Evolutionary conservation across 2,797 vertebrate genomes (phyloP).

Genomic region (Phyllotis vaccarum): DNA sequence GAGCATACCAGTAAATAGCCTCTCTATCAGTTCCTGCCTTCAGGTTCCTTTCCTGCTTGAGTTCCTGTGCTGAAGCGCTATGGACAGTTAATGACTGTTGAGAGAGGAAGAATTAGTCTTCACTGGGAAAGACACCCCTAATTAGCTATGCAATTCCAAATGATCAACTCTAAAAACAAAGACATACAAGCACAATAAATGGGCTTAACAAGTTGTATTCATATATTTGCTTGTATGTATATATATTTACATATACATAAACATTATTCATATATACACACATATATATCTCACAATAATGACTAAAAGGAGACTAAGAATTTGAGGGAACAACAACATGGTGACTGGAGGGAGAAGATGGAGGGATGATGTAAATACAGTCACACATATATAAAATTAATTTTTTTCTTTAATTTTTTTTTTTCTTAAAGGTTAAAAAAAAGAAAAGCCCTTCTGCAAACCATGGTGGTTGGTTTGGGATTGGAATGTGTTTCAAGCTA

Average conservation of each 20-base stretch:
- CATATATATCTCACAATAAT: not conserved
- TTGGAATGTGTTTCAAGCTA: not conserved
- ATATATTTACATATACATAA: not conserved
- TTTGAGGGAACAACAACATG: not conserved
- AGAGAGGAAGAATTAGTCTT: not conserved
- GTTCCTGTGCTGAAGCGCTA: too few species aligned
- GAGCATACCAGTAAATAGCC: not conserved
- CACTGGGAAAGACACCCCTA: not conserved
- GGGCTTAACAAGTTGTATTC: not conserved
- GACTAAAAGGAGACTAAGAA: not conserved
- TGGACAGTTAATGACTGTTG: not conserved
- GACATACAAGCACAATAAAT: too few species aligned
- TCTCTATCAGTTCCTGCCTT: not conserved
- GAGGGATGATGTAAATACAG: not conserved
- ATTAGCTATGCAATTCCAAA: not conserved
- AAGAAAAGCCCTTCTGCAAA: not conserved
- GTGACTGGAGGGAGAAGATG: too few species aligned
- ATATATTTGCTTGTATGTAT: not conserved
- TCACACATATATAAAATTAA: not conserved
- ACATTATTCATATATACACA: not conserved
- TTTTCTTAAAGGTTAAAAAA: not conserved
- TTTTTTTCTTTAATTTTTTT: not conserved
- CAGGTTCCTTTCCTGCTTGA: too few species aligned
- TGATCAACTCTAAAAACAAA: not conserved
- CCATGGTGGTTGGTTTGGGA: not conserved